Conservation (phyloP, 2,113 vertebrate genomes). For the Zapornia atra region DNA sequence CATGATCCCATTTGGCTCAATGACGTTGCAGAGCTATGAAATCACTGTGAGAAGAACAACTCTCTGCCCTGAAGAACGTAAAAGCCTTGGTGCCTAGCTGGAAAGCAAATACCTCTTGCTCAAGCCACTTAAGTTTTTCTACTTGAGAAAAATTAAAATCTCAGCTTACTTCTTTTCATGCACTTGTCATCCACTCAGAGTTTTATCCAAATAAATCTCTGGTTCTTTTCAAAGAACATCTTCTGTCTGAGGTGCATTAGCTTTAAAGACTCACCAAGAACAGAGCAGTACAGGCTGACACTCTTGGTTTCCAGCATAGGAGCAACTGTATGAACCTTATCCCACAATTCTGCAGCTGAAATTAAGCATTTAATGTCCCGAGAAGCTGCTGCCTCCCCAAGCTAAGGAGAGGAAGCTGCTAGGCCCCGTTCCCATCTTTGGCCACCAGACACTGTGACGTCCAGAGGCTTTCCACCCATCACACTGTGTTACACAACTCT, state of each 20-base stretch:
- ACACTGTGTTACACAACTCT: not conserved
- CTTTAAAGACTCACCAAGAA: constrained; percentile 52
- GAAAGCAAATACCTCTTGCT: constrained; percentile 28
- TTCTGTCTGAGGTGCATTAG: not conserved
- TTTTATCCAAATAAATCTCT: constrained; percentile 37
- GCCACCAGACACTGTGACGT: not conserved
- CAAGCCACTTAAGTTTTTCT: not conserved
- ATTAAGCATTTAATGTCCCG: constrained; percentile 14
- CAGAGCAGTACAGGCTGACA: not conserved
- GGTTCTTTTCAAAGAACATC: constrained; percentile 17
- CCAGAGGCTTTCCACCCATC: not conserved
- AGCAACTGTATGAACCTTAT: not conserved
- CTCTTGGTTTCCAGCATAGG: constrained; percentile 10
- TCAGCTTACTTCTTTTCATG: constrained; percentile 27
- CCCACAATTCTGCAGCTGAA: constrained; percentile 3
- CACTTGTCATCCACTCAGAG: constrained; percentile 10
- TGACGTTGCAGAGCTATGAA: constrained; percentile 12
- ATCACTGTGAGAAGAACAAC: not conserved
- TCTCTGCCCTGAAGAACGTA: not conserved
- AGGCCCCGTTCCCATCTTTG: not conserved
- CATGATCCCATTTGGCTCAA: not conserved
- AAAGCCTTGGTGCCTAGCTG: not conserved
- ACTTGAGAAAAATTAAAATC: constrained; percentile 26
- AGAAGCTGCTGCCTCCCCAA: constrained; percentile 22
- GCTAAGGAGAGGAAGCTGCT: not conserved